Base-by-base conservation (phyloP, 92 coral and sea anemone genomes). In the Scolanthus callimorphus region DNA sequence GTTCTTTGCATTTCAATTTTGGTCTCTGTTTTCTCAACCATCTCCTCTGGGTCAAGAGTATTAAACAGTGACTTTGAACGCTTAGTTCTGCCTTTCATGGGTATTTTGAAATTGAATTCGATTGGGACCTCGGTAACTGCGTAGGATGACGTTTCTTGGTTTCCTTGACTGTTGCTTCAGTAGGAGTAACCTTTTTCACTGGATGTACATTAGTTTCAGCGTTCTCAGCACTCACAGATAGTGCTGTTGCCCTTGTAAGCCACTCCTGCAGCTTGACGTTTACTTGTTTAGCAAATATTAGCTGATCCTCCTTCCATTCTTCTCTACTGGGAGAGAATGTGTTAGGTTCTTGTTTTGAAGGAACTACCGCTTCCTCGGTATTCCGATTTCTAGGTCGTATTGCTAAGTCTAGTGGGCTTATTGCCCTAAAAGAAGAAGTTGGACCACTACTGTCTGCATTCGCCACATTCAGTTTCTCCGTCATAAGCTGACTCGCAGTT, bases 61-160 rank as follows among this genome's bases (percentile, higher is more conserved):
- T 27, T 68, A 27, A 55, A 60, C 4, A 68, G 57, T 1, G 75
- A 68, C 29, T 57, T 68, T 10, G 75, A 68, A 31, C 75, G 75
- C 25, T 46, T 56, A 26, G 58, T 15, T 20, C 51, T 21, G 10
- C 62, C 62, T 17, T 31, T 31, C 22, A 56, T 22, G 2, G 52
- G 39, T 43, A 54, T 68, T 31, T 34, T 56, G 28, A 68, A 39
- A 2, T 38, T 53, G 29, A 57, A 68, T 28, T 68, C 17, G 75
- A 25, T 1, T 25, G 54, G n/a, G 66, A 46, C 22, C 23, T 46
- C 4, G 52, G 52, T 21, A 10, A 20, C 12, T 46, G 52, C 23
- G 4, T 10, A n/a, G n/a, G n/a, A n/a, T n/a, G n/a, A 4, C 11
- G 19, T 6, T 9, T 19, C 4, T 6, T 20, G 52, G 52, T 4